Evolutionary conservation across 2,797 vertebrate species (phyloP).

Genomic region (Liparis tanakae): DNA sequence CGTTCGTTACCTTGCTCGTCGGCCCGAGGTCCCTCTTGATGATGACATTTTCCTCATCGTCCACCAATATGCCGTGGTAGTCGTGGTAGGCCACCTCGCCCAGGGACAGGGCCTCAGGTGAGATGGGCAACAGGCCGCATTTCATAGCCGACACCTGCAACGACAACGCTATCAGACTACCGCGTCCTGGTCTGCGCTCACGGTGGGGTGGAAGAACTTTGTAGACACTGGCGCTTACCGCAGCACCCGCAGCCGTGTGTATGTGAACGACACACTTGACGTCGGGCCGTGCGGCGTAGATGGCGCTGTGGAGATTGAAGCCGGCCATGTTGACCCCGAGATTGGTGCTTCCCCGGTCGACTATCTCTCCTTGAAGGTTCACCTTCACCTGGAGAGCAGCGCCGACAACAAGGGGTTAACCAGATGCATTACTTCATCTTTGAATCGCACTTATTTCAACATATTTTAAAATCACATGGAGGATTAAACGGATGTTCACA

Average conservation of each 20-base stretch:
- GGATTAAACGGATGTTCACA: background rate
- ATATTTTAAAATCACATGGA: background rate
- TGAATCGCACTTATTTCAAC: background rate
- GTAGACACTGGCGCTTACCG: conserved; percentile 78
- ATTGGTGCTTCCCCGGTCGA: conserved; percentile 97
- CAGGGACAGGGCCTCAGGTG: conserved; percentile 93
- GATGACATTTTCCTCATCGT: conserved; percentile 88
- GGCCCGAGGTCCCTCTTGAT: conserved; percentile 95
- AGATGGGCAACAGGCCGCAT: conserved; percentile 94
- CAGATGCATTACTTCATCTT: background rate
- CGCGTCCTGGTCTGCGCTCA: background rate
- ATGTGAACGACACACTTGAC: conserved; percentile 93
- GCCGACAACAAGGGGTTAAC: background rate
- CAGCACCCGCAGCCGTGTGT: conserved; percentile 93
- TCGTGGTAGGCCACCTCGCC: conserved; percentile 96
- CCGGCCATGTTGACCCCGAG: conserved; percentile 95
- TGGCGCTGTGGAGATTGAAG: conserved; percentile 92
- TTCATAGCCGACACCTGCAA: conserved; percentile 97
- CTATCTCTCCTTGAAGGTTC: conserved; percentile 91
- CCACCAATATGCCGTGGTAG: conserved; percentile 95
- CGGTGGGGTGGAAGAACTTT: too few species aligned
- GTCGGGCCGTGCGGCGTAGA: conserved; percentile 91
- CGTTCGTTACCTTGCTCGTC: conserved; percentile 89
- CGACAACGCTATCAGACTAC: background rate
- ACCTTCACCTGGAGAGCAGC: conserved; percentile 89